These are phyloP conservation scores for Argynnis bischoffii DNA, from an alignment of 2,888 invertebrate genomes.

Conservation along the genomic window DNA sequence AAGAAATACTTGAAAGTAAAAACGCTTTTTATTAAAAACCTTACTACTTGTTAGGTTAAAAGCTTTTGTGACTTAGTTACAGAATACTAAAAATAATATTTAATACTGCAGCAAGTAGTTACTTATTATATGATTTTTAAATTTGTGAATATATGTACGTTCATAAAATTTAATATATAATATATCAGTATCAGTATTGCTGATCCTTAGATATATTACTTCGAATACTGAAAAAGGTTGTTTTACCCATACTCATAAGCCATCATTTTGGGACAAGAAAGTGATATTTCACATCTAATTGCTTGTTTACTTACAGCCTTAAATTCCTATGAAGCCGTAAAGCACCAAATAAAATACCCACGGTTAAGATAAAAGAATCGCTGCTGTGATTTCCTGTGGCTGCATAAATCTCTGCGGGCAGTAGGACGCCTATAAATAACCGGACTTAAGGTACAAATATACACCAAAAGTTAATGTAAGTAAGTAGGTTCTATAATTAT, in stretches of 20 bases:
- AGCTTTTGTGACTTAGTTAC: no score
- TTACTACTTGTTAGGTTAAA: no score
- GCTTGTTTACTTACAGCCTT: slow-evolving; percentile 19
- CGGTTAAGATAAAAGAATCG: slow-evolving; percentile 54
- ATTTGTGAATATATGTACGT: no score
- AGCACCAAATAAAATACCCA: slow-evolving; percentile 38
- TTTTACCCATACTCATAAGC: neutral
- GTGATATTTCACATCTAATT: slow-evolving; percentile 11
- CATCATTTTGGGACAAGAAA: neutral
- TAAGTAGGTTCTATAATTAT: slow-evolving; percentile 1
- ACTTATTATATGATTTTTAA: no score
- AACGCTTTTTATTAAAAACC: no score
- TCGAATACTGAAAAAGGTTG: neutral
- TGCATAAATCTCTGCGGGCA: slow-evolving; percentile 70
- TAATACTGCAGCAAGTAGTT: no score
- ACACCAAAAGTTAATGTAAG: slow-evolving; percentile 9
- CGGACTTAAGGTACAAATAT: slow-evolving; percentile 48
- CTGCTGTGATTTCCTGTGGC: slow-evolving; percentile 60
- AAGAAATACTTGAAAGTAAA: no score
- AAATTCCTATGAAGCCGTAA: slow-evolving; percentile 24
- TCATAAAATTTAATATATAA: no score
- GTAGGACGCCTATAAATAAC: slow-evolving; percentile 75
- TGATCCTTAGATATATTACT: neutral
- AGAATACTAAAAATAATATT: no score
- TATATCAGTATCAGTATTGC: neutral